phyloP scores from a whole-genome alignment of 2,888 invertebrate genomes.

The Rhogogaster chlorosoma region DNA sequence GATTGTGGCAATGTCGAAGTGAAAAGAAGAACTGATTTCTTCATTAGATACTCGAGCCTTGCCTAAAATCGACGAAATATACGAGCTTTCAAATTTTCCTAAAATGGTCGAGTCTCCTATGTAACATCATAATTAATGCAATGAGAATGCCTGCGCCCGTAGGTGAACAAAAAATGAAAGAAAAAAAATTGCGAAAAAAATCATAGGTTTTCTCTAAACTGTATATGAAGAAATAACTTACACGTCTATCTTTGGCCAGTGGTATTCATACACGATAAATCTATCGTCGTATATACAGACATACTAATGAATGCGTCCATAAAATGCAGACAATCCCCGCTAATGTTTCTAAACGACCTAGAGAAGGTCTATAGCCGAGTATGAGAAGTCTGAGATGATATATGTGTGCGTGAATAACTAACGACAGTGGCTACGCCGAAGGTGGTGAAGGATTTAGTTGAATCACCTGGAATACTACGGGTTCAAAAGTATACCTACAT shows the following conservation, averaged over 20 bases:
- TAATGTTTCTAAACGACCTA: conserved; percentile 57
- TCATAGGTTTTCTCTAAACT: background rate
- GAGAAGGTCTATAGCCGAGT: conserved; percentile 57
- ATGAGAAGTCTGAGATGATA: background rate
- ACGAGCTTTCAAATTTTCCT: background rate
- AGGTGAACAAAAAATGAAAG: background rate
- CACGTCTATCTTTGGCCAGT: background rate
- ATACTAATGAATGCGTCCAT: background rate
- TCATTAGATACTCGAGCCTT: too few species aligned
- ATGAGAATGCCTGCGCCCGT: background rate
- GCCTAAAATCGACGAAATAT: background rate
- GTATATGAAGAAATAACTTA: conserved; percentile 13
- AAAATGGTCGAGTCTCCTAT: background rate
- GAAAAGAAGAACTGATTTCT: background rate
- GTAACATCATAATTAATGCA: background rate
- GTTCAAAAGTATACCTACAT: conserved; percentile 32
- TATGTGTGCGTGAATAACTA: background rate
- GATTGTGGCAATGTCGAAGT: background rate
- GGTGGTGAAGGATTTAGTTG: conserved; percentile 44
- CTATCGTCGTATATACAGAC: background rate
- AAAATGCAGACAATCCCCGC: background rate
- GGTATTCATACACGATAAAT: background rate
- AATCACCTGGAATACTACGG: conserved; percentile 35
- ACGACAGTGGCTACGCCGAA: background rate
- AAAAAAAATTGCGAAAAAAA: background rate